Percentiles rank a stretch among this genome's conserved stretches.
These are phyloP conservation scores for Ophion obscuratus DNA, from an alignment of 2,888 invertebrate species.

Conservation along the genomic window DNA sequence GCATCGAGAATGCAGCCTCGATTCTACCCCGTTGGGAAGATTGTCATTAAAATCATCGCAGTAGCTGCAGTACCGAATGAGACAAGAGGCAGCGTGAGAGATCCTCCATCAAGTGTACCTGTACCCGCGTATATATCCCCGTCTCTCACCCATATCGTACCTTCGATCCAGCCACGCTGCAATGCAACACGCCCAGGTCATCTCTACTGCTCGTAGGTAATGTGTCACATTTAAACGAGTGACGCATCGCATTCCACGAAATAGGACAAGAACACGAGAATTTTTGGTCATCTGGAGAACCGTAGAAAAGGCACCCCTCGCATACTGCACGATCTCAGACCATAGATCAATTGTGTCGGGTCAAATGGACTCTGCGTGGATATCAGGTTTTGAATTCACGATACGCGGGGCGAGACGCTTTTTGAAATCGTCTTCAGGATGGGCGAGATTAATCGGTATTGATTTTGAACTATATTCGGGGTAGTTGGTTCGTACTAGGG, in stretches of 20 bases:
- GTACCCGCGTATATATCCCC: neutral
- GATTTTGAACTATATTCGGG: neutral
- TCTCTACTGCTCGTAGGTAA: slow-evolving; percentile 28
- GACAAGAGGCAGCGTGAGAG: slow-evolving; percentile 16
- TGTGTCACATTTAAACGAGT: slow-evolving; percentile 55
- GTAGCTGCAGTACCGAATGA: slow-evolving; percentile 38
- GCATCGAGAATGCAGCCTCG: slow-evolving; percentile 40
- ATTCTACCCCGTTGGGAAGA: slow-evolving; percentile 36
- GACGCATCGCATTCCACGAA: slow-evolving; percentile 62
- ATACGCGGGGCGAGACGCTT: slow-evolving; percentile 6
- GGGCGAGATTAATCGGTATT: neutral
- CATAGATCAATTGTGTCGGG: slow-evolving; percentile 11
- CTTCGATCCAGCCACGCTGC: slow-evolving; percentile 33
- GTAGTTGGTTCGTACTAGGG: neutral
- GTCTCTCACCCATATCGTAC: neutral
- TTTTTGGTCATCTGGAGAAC: slow-evolving; percentile 15
- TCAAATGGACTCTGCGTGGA: neutral
- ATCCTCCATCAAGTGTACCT: slow-evolving; percentile 24
- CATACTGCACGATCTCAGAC: slow-evolving; percentile 29
- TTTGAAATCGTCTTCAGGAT: neutral
- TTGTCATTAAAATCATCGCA: slow-evolving; percentile 62
- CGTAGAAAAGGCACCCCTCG: slow-evolving; percentile 28
- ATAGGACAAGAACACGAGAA: slow-evolving; percentile 17
- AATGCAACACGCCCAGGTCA: slow-evolving; percentile 9
- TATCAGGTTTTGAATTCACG: slow-evolving; percentile 11